Percentiles rank a stretch among this genome's conserved stretches.
phyloP scores from a whole-genome alignment of 1,140 invertebrate species.

The Parasteatoda tepidariorum region DNA sequence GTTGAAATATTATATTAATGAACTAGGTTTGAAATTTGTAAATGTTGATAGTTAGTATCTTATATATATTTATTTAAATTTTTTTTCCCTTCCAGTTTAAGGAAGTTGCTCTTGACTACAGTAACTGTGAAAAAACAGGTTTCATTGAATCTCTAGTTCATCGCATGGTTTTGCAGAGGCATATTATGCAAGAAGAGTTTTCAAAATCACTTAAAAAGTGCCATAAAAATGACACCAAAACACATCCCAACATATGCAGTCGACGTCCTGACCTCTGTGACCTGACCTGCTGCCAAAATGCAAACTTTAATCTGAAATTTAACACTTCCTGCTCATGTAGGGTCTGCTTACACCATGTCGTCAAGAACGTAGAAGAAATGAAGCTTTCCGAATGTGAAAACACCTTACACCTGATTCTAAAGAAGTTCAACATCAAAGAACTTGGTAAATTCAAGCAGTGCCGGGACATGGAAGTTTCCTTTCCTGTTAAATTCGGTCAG shows the following conservation, averaged over 20 bases:
- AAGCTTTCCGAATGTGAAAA: conserved; percentile 55
- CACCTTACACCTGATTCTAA: conserved; percentile 23
- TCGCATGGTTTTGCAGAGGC: conserved; percentile 58
- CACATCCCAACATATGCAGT: conserved; percentile 22
- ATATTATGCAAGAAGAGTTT: conserved; percentile 61
- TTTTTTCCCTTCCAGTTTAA: conserved; percentile 65
- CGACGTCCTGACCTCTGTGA: conserved; percentile 30
- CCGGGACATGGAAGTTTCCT: conserved; percentile 41
- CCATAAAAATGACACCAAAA: conserved; percentile 23
- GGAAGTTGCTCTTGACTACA: conserved; percentile 67
- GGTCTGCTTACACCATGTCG: conserved; percentile 44
- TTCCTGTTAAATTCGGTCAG: conserved; percentile 49
- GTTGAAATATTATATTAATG: no score
- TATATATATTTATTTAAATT: no score
- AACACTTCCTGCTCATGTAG: conserved; percentile 29
- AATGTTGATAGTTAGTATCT: no score
- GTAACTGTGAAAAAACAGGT: conserved; percentile 64
- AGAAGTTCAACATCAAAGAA: conserved; percentile 34
- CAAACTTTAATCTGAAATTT: not conserved
- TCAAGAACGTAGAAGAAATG: conserved; percentile 25
- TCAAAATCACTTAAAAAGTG: conserved; percentile 61
- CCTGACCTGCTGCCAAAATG: conserved; percentile 42
- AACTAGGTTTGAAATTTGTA: no score
- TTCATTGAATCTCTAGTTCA: conserved; percentile 60
- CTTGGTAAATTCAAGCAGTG: conserved; percentile 16